Percentiles rank a stretch among this genome's conserved stretches.
Conservation (phyloP, 2,797 vertebrate genomes). For the Tokudaia tokunoshimensis region DNA sequence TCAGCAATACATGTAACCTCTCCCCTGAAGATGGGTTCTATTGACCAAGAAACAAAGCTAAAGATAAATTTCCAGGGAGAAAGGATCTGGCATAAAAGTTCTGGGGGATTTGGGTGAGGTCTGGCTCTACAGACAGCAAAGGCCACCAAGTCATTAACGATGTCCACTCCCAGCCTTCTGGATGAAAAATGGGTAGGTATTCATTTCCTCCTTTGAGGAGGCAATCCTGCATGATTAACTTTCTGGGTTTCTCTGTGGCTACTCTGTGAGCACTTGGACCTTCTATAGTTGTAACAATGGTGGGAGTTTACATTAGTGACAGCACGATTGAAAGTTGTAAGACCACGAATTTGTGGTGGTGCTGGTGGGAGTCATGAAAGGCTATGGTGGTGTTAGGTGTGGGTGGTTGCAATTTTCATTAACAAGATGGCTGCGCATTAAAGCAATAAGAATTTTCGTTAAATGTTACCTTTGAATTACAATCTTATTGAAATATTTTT, state of each 20-base stretch:
- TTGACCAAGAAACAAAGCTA: neutral
- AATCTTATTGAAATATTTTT: slow-evolving; percentile 56
- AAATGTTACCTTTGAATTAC: slow-evolving; percentile 59
- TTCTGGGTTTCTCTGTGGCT: neutral
- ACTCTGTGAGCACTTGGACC: neutral
- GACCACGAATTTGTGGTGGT: neutral
- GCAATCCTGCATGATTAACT: no score
- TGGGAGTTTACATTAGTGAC: neutral
- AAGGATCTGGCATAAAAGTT: neutral
- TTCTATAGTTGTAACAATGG: neutral
- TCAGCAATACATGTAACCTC: neutral
- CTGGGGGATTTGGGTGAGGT: neutral
- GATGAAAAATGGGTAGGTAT: neutral
- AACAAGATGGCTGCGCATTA: neutral
- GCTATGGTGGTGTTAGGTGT: no score
- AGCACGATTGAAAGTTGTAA: neutral
- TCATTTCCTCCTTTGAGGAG: neutral
- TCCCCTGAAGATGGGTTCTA: no score
- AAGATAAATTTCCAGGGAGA: no score
- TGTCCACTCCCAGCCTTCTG: neutral
- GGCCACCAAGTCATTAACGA: neutral
- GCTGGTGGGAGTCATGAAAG: neutral
- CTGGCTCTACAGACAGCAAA: neutral
- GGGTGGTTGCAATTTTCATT: neutral
- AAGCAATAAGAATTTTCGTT: slow-evolving; percentile 1